phyloP scores from a whole-genome alignment of 2,797 vertebrate species.

The Propithecus deckenii region DNA sequence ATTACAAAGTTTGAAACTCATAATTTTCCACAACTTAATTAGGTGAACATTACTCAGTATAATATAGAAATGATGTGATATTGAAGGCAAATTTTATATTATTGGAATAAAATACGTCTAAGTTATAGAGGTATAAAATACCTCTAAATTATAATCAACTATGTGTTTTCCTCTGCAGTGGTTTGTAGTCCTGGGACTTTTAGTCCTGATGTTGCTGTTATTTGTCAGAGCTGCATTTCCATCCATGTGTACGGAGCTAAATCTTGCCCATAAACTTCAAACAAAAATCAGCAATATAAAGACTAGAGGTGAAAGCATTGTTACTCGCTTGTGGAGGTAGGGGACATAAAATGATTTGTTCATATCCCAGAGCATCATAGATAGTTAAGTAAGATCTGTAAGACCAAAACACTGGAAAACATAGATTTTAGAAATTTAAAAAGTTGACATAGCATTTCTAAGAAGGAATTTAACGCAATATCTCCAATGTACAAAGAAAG shows the following conservation, averaged over 20 bases:
- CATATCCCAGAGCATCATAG: not conserved
- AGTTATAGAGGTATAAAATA: not conserved
- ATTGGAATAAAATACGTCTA: not conserved
- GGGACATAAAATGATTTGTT: not conserved
- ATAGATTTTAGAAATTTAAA: not conserved
- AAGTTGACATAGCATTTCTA: not conserved
- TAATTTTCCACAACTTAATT: slow-evolving; percentile 14
- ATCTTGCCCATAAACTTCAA: slow-evolving; percentile 76
- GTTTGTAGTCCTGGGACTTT: slow-evolving; percentile 84
- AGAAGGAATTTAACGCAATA: slow-evolving; percentile 21
- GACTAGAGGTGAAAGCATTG: slow-evolving; percentile 25
- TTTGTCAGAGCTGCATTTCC: slow-evolving; percentile 77
- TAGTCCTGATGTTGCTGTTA: slow-evolving; percentile 80
- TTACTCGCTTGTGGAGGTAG: slow-evolving; percentile 11
- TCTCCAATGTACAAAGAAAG: not conserved
- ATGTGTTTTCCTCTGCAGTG: slow-evolving; percentile 80
- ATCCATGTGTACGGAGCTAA: slow-evolving; percentile 80
- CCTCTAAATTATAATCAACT: not conserved
- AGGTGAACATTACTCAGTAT: not conserved
- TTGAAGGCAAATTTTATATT: not conserved
- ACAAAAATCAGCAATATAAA: not conserved
- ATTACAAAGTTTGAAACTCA: slow-evolving; percentile 5
- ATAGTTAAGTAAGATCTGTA: slow-evolving; percentile 1
- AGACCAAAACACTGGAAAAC: slow-evolving; percentile 33
- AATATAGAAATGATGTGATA: not conserved